Percentiles rank a stretch among this genome's conserved stretches.
Conservation (phyloP, 92 coral and sea anemone species). For the Actinostola sp. region DNA sequence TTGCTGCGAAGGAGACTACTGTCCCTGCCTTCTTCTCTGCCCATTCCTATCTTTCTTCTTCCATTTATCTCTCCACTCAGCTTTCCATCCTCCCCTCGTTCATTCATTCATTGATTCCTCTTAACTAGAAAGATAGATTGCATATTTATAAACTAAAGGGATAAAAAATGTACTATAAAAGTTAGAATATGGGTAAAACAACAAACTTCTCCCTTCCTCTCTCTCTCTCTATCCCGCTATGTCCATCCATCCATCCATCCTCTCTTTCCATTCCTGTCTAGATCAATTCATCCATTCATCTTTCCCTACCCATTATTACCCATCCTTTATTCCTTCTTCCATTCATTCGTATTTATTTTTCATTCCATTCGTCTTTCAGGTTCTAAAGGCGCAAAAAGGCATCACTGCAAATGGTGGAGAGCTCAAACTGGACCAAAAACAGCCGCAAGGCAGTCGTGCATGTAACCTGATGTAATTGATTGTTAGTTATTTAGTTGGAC, state of each 20-base stretch:
- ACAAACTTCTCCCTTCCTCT: background rate
- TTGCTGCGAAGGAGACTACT: no score
- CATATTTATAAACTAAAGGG: no score
- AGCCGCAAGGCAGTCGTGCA: constrained; percentile 92
- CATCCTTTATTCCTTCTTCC: background rate
- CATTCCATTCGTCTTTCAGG: constrained; percentile 38
- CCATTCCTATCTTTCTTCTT: background rate
- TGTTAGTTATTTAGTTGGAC: no score
- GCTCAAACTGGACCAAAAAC: constrained; percentile 77
- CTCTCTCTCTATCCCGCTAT: background rate
- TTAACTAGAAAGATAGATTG: no score
- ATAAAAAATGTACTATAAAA: no score
- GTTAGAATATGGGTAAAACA: no score
- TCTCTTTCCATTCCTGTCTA: no score
- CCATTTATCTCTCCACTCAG: no score
- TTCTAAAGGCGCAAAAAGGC: constrained; percentile 84
- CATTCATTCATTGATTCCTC: background rate
- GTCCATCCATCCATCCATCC: no score
- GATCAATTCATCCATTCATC: no score
- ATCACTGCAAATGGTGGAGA: constrained; percentile 87
- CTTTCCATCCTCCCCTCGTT: background rate
- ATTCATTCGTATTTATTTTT: background rate
- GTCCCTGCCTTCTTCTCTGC: background rate
- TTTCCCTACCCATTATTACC: no score
- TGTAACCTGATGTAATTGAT: constrained; percentile 82